Base-by-base conservation (phyloP, 2,797 vertebrate genomes). In the Catharus ustulatus region DNA sequence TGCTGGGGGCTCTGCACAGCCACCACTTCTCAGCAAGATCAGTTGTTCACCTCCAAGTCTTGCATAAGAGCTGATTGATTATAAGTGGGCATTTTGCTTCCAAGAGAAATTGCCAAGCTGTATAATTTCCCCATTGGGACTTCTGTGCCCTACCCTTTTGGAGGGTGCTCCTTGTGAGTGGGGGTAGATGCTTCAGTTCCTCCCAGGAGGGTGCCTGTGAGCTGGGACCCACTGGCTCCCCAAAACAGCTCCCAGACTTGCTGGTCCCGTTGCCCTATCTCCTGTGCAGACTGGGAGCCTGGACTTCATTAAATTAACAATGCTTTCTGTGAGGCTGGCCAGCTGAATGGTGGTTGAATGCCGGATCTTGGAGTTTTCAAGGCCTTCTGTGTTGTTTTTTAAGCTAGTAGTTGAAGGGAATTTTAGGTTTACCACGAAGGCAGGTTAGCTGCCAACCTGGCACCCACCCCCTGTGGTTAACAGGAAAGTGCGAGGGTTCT, bases 401-500 rank as follows among this genome's bases (percentile, higher is more conserved):
- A 42, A 84, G 12, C 18, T 10, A 29, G 23, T 8, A 27, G n/a
- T 45, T 6, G 1, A 26, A 43, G 34, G 30, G 17, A 27, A 15
- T 74, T 75, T 55, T 46, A n/a, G 34, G 34, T 83, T 83, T 89
- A 42, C 36, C 34, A 9, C 13, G n/a, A 26, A 58, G 79, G n/a
- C 12, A 15, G n/a, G 32, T 48, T 64, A 78, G 54, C 36, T 54
- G 46, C 30, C 63, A 48, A 2, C 21, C 36, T 84, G 17, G 8
- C 29, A 8, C 43, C 23, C 29, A 8, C 43, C 23, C 23, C 38
- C 42, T 8, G 34, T 15, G 16, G 5, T 15, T 15, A 2, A 36
- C 72, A 20, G 18, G 1, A 0, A 27, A 73, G 11, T 2, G 0
- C 0, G 0, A 63, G 2, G 2, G 6, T 9, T 24, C 43, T 42